These are phyloP conservation scores for Trichechus manatus DNA, from an alignment of 2,113 vertebrate species.

Conservation along the genomic window DNA sequence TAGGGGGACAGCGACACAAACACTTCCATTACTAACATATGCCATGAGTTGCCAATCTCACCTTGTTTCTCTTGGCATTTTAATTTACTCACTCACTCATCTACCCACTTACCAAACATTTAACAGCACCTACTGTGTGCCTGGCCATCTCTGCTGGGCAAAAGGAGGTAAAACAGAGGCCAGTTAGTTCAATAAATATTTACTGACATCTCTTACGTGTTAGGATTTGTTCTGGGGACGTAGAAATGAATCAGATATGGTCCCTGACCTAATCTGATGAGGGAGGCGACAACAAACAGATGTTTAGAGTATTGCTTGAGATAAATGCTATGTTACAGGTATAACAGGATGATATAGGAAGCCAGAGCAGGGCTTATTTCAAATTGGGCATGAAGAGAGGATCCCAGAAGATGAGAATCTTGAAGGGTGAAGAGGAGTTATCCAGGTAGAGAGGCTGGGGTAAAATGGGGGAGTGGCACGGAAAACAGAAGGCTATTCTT, in stretches of 20 bases:
- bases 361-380: background rate
- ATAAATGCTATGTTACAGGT: constrained; percentile 25
- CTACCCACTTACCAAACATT: constrained; percentile 15
- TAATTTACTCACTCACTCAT: background rate
- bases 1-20: constrained; percentile 77
- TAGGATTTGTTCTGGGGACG: constrained; percentile 10
- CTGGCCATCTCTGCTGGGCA: constrained; percentile 20
- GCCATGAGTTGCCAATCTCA: background rate
- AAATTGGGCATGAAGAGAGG: background rate
- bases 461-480: background rate
- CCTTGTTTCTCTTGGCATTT: constrained; percentile 47
- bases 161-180: background rate
- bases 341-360: background rate
- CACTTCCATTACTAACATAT: constrained; percentile 57
- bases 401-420: background rate
- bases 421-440: background rate
- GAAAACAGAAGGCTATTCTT: background rate
- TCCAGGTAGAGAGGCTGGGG: background rate
- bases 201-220: constrained; percentile 14
- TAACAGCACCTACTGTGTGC: background rate
- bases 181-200: constrained; percentile 11
- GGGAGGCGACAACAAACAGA: background rate
- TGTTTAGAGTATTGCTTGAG: background rate
- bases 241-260: constrained; percentile 23
- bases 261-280: constrained; percentile 33